Percentiles rank a stretch among this genome's conserved stretches.
Conservation (phyloP, 2,797 vertebrate genomes). For the Enteromius afrohamiltoni region DNA sequence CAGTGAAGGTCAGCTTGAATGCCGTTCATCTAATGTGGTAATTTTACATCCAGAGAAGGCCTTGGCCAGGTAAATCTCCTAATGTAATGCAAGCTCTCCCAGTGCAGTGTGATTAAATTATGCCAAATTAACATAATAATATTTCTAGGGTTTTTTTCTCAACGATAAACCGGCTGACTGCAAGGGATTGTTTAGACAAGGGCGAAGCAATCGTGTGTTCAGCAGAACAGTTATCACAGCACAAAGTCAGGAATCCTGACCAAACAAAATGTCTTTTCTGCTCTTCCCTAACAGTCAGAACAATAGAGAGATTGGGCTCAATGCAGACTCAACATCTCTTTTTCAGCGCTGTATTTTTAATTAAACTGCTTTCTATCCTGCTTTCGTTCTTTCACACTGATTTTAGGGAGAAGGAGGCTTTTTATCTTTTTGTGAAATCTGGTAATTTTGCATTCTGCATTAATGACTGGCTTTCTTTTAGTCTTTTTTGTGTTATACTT, state of each 20-base stretch:
- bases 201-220: slow-evolving; percentile 61
- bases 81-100: slow-evolving; percentile 66
- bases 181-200: slow-evolving; percentile 70
- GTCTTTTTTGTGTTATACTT: slow-evolving; percentile 5
- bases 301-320: slow-evolving; percentile 71
- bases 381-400: slow-evolving; percentile 52
- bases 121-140: slow-evolving; percentile 81
- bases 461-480: background rate
- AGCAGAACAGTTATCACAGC: slow-evolving; percentile 74
- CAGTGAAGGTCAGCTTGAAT: slow-evolving; percentile 45
- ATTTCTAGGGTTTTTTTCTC: slow-evolving; percentile 73
- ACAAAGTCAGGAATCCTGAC: slow-evolving; percentile 82
- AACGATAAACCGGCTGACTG: slow-evolving; percentile 73
- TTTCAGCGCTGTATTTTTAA: slow-evolving; percentile 73
- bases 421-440: slow-evolving; percentile 30
- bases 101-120: slow-evolving; percentile 78
- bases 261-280: slow-evolving; percentile 79
- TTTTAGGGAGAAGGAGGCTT: background rate
- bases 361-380: slow-evolving; percentile 68
- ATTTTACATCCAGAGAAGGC: slow-evolving; percentile 52
- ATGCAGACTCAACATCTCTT: slow-evolving; percentile 71
- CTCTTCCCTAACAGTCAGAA: slow-evolving; percentile 71
- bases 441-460: background rate
- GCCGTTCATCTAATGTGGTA: slow-evolving; percentile 37
- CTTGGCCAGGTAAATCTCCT: slow-evolving; percentile 64